Conservation (phyloP, 2,888 invertebrate genomes). For the Ctenicera cuprea region DNA sequence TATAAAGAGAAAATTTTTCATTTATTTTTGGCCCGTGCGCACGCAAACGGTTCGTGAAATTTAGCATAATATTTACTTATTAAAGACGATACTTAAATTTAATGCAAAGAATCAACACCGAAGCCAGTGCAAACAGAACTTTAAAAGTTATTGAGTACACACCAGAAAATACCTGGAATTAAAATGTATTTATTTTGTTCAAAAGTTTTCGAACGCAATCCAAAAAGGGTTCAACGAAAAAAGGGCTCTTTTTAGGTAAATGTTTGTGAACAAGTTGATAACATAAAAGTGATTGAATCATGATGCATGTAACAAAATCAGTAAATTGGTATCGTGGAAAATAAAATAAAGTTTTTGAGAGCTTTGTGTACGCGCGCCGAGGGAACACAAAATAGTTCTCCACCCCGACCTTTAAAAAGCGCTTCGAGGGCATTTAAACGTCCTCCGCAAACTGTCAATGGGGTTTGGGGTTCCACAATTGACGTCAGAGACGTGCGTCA, state of each 20-base stretch:
- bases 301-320: slow-evolving; percentile 4
- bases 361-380: slow-evolving; percentile 8
- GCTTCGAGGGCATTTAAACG: slow-evolving; percentile 44
- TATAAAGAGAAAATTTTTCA: slow-evolving; percentile 26
- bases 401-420: slow-evolving; percentile 49
- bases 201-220: background rate
- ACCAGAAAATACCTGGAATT: slow-evolving; percentile 19
- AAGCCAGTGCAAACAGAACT: slow-evolving; percentile 12
- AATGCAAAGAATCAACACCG: slow-evolving; percentile 1
- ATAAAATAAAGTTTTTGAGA: slow-evolving; percentile 13
- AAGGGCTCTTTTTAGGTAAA: background rate
- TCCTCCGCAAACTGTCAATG: slow-evolving; percentile 49
- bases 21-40: slow-evolving; percentile 19
- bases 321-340: slow-evolving; percentile 1
- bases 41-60: slow-evolving; percentile 18
- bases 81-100: slow-evolving; percentile 24
- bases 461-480: slow-evolving; percentile 57
- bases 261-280: background rate
- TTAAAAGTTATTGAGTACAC: slow-evolving; percentile 12
- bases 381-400: slow-evolving; percentile 49
- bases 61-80: slow-evolving; percentile 25
- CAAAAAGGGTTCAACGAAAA: background rate
- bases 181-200: slow-evolving; percentile 15
- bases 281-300: slow-evolving; percentile 5
- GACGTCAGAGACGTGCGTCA: slow-evolving; percentile 63